These are phyloP conservation scores for Plebejus melissa DNA, from an alignment of 2,888 invertebrate species.

Conservation along the genomic window DNA sequence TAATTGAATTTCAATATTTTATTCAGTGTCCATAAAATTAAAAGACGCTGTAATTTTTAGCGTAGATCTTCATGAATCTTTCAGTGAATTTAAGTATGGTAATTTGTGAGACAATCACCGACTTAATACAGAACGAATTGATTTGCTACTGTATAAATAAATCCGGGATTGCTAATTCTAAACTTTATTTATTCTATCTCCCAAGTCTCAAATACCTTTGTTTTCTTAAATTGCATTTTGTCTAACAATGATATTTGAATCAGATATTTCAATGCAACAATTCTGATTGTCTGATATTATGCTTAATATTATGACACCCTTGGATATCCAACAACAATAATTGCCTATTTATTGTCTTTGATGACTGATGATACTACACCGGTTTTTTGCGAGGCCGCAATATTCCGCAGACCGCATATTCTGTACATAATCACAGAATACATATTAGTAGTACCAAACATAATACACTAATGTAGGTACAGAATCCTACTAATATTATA, in stretches of 20 bases:
- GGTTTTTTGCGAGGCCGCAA: no score
- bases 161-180: conserved; percentile 13
- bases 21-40: conserved; percentile 38
- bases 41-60: conserved; percentile 39
- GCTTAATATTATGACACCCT: no score
- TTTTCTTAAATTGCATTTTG: neutral
- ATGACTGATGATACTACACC: no score
- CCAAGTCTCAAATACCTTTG: neutral
- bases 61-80: conserved; percentile 37
- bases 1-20: conserved; percentile 53
- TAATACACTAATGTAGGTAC: no score
- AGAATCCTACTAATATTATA: no score
- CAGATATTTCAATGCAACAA: no score
- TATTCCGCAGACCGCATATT: no score
- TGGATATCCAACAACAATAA: no score
- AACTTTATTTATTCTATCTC: conserved; percentile 28
- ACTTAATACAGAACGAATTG: conserved; percentile 25
- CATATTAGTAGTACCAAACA: no score
- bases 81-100: conserved; percentile 35
- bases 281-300: no score
- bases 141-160: conserved; percentile 25
- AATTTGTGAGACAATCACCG: conserved; percentile 34
- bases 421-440: no score
- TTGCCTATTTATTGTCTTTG: no score
- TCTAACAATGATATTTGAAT: neutral